Base-by-base conservation (phyloP, 2,888 invertebrate species). In the Drosophila mettleri region DNA sequence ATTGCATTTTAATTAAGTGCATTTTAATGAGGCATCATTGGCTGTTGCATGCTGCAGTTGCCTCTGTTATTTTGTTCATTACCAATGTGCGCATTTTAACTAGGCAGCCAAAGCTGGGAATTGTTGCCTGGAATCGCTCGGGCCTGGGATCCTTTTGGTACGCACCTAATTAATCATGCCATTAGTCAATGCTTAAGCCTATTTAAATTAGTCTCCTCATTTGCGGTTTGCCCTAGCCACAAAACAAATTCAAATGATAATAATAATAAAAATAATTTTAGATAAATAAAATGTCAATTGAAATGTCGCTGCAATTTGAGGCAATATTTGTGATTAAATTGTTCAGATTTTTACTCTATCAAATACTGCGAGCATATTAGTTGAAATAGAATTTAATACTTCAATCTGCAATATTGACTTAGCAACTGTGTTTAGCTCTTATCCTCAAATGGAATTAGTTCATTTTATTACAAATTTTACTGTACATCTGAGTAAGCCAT, bases 1-100 rank as follows among this genome's bases (percentile, higher is more conserved):
- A 85, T 86, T 89, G 85, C 89, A 85, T 85, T 85, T 85, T 85
- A 85, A 85, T 85, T 85, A 85, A 85, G 86, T 85, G 85, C 83
- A 89, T 85, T 85, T 85, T 89, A 85, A 85, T 85, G 81, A 83
- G 88, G 80, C 73, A 78, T 78, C 71, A 71, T 67, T 79, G 76
- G 48, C 60, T 61, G 64, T 46, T 72, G 58, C 55, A 16, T 24
- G 51, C 24, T 5, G 16, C 51, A 46, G 41, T 20, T 38, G 33
- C 45, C 49, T 34, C 49, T 34, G 33, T n/a, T 71, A 67, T 68
- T 77, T 74, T 69, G 60, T 63, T 64, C 80, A 80, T 67, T 62
- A 33, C 67, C 70, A 77, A 65, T 63, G 48, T 65, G 62, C 53
- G 78, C 88, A 86, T 88, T 80, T 88, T 83, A 78, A 86, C 69